Conservation (phyloP, 2,113 vertebrate genomes). For the Pterocles orientalis region DNA sequence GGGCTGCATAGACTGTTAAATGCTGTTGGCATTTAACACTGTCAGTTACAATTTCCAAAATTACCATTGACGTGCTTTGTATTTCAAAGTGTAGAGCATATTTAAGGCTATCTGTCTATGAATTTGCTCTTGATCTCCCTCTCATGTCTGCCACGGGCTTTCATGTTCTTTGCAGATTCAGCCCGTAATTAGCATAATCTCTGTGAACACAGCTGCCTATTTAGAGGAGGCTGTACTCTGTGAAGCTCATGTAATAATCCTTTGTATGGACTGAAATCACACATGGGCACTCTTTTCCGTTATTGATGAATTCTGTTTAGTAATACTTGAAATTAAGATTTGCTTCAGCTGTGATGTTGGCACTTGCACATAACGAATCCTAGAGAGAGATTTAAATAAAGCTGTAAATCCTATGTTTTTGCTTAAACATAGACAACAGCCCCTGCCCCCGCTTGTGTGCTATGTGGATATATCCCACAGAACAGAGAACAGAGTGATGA, state of each 20-base stretch:
- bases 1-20: neutral
- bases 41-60: constrained; percentile 7
- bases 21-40: constrained; percentile 22
- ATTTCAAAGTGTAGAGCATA: constrained; percentile 30
- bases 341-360: neutral
- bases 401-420: neutral
- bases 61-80: constrained; percentile 15
- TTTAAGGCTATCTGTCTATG: constrained; percentile 55
- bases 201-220: constrained; percentile 32
- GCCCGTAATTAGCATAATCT: constrained; percentile 56
- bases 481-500: neutral
- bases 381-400: neutral
- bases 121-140: constrained; percentile 54
- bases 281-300: neutral
- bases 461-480: neutral
- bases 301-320: neutral
- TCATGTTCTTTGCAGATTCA: constrained; percentile 45
- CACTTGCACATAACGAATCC: neutral
- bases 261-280: neutral
- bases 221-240: neutral
- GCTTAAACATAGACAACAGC: neutral
- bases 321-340: constrained; percentile 38
- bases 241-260: neutral
- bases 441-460: neutral
- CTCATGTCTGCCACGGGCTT: constrained; percentile 55